These are phyloP conservation scores for Sebastes hubbsi DNA, from an alignment of 2,797 vertebrate genomes.

Conservation along the genomic window DNA sequence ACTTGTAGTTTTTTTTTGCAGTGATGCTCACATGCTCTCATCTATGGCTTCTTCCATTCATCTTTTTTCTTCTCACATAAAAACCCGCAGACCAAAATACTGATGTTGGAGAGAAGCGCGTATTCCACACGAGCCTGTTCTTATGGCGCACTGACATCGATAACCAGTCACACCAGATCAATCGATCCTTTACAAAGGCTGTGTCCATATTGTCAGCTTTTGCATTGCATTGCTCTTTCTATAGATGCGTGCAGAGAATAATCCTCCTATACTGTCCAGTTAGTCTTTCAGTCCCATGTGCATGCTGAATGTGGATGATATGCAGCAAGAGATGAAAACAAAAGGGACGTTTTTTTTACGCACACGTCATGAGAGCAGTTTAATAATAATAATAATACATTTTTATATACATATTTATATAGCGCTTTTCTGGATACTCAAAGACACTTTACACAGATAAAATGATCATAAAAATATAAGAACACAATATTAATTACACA, in stretches of 20 bases:
- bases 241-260: not conserved
- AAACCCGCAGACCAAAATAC: not conserved
- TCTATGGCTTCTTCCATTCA: slow-evolving; percentile 8
- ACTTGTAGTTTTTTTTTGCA: not conserved
- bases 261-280: not conserved
- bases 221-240: not conserved
- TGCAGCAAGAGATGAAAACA: slow-evolving; percentile 16
- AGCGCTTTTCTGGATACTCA: too few relatives aligned
- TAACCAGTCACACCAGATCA: not conserved
- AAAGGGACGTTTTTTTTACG: slow-evolving; percentile 12
- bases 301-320: not conserved
- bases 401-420: too few relatives aligned
- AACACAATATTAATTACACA: too few relatives aligned
- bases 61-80: not conserved
- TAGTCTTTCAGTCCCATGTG: not conserved
- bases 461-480: too few relatives aligned
- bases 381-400: too few relatives aligned
- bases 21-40: not conserved
- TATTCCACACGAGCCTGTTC: not conserved
- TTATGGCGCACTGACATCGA: not conserved
- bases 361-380: not conserved
- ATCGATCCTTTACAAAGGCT: not conserved
- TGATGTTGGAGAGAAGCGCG: not conserved
- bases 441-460: too few relatives aligned
- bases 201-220: fast-evolving